Base-by-base conservation (phyloP, 2,797 vertebrate genomes). In the Scarus forsteni region DNA sequence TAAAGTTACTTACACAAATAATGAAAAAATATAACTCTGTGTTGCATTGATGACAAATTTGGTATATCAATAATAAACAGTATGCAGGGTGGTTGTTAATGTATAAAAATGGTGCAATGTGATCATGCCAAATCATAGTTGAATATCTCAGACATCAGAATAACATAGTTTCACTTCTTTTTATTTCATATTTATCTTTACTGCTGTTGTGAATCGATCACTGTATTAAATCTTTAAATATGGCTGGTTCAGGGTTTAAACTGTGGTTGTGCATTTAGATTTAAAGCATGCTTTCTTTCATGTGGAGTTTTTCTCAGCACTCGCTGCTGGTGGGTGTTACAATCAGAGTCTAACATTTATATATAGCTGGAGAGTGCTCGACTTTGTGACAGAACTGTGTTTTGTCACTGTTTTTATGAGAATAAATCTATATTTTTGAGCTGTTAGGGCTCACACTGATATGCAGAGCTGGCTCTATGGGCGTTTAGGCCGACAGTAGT, bases 401-500 rank as follows among this genome's bases (percentile, higher is more conserved):
- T 85, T 77, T 84, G 85, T 88, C 72, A 11, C 44, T 2, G 58
- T 81, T 87, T 85, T 69, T 59, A 83, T 83, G 55, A 55, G 77
- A 79, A 83, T 66, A 35, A 42, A 45, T n/a, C 39, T 80, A 60
- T 85, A 63, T 85, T 89, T 91, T 77, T 85, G 65, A 87, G 80
- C 59, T 48, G 53, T 73, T 70, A 7, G 54, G 58, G 75, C 79
- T 90, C 79, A 57, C 65, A 66, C 54, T 81, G 73, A 83, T 87
- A 88, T 89, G 79, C 86, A 89, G 88, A 93, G 91, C 91, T 90
- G 92, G 89, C 90, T 93, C 89, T 92, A 69, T 77, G 73, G 80
- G 80, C 83, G 83, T 81, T 83, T 75, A 85, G 59, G 64, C 70
- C 73, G 58, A 82, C 54, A 53, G 36, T 77, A 69, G 51, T 62